Base-by-base conservation (phyloP, 2,888 invertebrate species). In the Tachina fera region DNA sequence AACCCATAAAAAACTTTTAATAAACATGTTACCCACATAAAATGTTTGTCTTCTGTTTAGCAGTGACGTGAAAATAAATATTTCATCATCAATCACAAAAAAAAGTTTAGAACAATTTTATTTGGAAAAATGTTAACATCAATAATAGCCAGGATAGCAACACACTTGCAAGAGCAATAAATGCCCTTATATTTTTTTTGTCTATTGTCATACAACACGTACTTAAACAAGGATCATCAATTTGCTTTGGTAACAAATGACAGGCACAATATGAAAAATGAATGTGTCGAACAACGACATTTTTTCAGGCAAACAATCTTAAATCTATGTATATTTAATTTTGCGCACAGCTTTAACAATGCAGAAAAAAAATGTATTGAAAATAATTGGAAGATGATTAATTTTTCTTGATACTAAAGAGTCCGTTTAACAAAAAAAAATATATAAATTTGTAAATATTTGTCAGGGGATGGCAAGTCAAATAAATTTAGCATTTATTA, bases 261-360 rank as follows among this genome's bases (percentile, higher is more conserved):
- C 63, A 63, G 41, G n/a, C 49, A 19, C 31, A 47, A 51, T n/a
- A n/a, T 63, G 63, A 75, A 63, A 63, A 75, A 75, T 75, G n/a
- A 72, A 13, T 60, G n/a, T 13, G 0, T 16, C n/a, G 22, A 11
- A 71, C 4, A 22, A n/a, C 6, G 58, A 71, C 22, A 70, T 22
- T 5, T 56, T 31, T 11, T 1, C 3, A 45, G 45, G 31, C 60
- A 45, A 11, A 9, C 39, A 41, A 53, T 19, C 11, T n/a, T 11
- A 14, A 41, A 13, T 39, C 6, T 16, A 9, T 60, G 6, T n/a
- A 9, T 16, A 19, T 53, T 31, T 10, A 41, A 16, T n/a, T n/a
- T 67, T 49, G 1, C 6, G 6, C n/a, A 39, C 16, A 16, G 16
- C 39, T 39, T 68, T 51, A 51, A 39, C 39, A 68, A 68, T 10